Percentiles rank a stretch among this genome's conserved stretches.
Evolutionary conservation across 1,140 invertebrate genomes (phyloP).

Genomic region (Pseudomyrmex sp.): DNA sequence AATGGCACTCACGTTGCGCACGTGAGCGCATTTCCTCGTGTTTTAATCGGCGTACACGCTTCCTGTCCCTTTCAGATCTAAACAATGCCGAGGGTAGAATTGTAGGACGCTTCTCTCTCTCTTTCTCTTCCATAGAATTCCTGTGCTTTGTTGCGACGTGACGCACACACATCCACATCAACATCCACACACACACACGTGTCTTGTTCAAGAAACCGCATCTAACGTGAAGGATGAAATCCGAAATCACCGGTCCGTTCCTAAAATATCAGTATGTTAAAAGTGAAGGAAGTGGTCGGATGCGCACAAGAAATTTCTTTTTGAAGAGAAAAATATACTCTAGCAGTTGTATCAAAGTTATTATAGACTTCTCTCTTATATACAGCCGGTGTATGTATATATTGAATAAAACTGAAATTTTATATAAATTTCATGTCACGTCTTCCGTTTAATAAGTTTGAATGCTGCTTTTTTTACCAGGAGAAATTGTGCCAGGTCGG

Average conservation of each 20-base stretch:
- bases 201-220: conserved; percentile 51
- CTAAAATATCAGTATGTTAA: conserved; percentile 11
- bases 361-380: neutral
- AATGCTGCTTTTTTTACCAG: neutral
- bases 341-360: neutral
- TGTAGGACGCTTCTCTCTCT: conserved; percentile 61
- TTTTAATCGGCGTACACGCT: conserved; percentile 62
- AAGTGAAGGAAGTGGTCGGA: conserved; percentile 35
- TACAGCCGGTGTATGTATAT: neutral
- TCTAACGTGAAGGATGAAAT: conserved; percentile 35
- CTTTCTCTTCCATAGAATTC: conserved; percentile 65
- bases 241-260: conserved; percentile 22
- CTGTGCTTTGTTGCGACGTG: conserved; percentile 69
- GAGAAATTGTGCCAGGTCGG: neutral
- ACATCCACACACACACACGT: neutral
- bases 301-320: neutral
- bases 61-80: conserved; percentile 72
- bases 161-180: neutral
- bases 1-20: neutral
- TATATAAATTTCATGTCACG: neutral
- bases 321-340: neutral
- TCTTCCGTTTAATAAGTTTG: neutral
- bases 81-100: conserved; percentile 67
- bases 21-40: conserved; percentile 30
- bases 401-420: neutral